Conservation (phyloP, 2,113 vertebrate genomes). For the Egretta garzetta region DNA sequence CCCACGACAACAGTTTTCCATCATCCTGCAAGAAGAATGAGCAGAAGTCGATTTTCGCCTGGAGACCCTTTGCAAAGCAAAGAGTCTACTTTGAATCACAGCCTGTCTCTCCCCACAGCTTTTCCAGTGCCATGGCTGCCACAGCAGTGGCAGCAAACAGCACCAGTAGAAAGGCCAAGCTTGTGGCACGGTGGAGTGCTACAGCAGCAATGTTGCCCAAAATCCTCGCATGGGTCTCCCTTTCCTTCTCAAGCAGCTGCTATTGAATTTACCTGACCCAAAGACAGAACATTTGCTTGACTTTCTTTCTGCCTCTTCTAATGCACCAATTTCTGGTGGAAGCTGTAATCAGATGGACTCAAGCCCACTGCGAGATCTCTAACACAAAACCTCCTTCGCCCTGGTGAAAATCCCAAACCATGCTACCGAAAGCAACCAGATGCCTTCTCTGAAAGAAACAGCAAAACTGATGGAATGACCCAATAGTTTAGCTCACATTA, state of each 20-base stretch:
- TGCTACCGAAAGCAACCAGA: background rate
- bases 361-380: background rate
- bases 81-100: background rate
- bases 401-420: background rate
- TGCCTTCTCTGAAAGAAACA: background rate
- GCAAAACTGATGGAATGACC: background rate
- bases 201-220: background rate
- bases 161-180: background rate
- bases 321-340: accelerated
- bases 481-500: background rate
- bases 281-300: background rate
- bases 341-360: background rate
- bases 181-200: accelerated
- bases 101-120: background rate
- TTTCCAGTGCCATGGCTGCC: accelerated
- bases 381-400: background rate
- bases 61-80: background rate
- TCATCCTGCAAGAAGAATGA: background rate
- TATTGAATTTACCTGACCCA: background rate
- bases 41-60: background rate
- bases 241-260: background rate
- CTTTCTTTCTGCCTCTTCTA: background rate
- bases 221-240: background rate
- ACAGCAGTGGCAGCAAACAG: background rate
- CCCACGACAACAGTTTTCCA: background rate